A percentile compares a stretch with the other conserved stretches of the same genome.
These are phyloP conservation scores for Drosophila pseudotakahashii DNA, from an alignment of 2,888 invertebrate genomes.

Conservation along the genomic window DNA sequence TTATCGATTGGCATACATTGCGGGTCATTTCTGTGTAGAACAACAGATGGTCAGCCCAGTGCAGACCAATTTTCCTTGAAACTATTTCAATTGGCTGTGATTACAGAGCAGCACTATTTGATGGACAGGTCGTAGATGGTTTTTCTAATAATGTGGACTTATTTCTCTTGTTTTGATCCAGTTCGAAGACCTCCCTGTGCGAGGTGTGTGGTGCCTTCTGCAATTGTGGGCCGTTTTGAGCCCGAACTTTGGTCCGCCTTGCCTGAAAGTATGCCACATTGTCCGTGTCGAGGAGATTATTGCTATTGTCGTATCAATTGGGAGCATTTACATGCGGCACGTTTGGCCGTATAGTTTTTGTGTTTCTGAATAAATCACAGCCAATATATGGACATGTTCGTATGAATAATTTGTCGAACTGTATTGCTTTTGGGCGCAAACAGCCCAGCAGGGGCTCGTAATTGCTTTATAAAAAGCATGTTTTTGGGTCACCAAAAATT, in stretches of 20 bases:
- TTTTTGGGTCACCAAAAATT: conserved; percentile 43
- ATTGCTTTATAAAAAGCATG: conserved; percentile 48
- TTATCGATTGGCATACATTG: conserved; percentile 6
- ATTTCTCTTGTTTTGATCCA: conserved; percentile 1
- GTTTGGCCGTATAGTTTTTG: conserved; percentile 3
- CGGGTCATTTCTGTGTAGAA: not conserved
- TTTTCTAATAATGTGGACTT: conserved; percentile 4
- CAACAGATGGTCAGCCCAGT: not conserved
- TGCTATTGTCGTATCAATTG: conserved; percentile 52
- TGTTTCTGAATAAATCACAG: conserved; percentile 31
- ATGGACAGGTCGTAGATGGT: conserved; percentile 11
- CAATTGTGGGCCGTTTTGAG: not conserved
- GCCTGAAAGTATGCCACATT: conserved; percentile 57
- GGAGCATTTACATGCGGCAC: conserved; percentile 33
- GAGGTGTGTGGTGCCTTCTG: not conserved
- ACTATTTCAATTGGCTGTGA: conserved; percentile 3
- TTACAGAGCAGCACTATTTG: not conserved
- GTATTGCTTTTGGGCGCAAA: not conserved
- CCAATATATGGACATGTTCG: conserved; percentile 22
- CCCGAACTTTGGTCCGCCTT: conserved; percentile 11
- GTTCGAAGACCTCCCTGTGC: conserved; percentile 6
- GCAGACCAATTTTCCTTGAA: not conserved
- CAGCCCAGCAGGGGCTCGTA: not conserved
- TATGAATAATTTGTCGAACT: conserved; percentile 29
- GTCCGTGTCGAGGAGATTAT: conserved; percentile 10